Conservation (phyloP, 2,113 vertebrate species). For the Apodemus speciosus region DNA sequence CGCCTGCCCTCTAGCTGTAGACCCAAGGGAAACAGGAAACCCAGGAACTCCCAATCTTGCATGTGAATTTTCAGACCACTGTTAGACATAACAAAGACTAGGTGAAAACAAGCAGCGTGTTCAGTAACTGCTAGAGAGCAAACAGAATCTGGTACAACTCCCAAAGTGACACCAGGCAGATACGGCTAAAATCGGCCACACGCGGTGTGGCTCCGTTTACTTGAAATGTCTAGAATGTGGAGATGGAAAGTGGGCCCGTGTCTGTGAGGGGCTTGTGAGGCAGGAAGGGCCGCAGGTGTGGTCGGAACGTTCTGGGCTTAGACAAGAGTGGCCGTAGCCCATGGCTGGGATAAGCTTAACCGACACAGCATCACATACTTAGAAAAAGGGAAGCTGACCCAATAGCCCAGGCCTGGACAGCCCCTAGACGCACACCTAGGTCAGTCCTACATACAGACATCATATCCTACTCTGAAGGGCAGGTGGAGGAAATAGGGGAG, state of each 20-base stretch:
- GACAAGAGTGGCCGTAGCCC: neutral
- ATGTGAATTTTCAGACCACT: too few relatives aligned
- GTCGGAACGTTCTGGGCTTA: neutral
- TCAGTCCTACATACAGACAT: neutral
- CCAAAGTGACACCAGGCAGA: neutral
- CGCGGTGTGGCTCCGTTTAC: neutral
- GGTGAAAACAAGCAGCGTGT: too few relatives aligned
- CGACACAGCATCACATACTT: neutral
- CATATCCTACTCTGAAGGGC: neutral
- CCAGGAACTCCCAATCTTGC: neutral
- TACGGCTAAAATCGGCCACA: neutral
- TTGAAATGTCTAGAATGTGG: neutral
- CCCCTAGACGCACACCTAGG: neutral
- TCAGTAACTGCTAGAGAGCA: neutral
- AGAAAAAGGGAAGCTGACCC: neutral
- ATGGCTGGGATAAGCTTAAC: neutral
- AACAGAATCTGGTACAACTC: accelerated
- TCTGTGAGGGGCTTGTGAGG: neutral
- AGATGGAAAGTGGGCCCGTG: neutral
- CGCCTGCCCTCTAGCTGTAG: neutral
- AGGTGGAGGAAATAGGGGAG: neutral
- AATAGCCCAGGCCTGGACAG: neutral
- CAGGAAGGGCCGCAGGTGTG: neutral
- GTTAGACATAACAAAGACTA: neutral
- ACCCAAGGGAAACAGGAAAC: neutral